A percentile compares a stretch with the other conserved stretches of the same genome.
These are phyloP conservation scores for Gymnoscopelus braueri DNA, from an alignment of 2,797 vertebrate genomes.

Conservation along the genomic window DNA sequence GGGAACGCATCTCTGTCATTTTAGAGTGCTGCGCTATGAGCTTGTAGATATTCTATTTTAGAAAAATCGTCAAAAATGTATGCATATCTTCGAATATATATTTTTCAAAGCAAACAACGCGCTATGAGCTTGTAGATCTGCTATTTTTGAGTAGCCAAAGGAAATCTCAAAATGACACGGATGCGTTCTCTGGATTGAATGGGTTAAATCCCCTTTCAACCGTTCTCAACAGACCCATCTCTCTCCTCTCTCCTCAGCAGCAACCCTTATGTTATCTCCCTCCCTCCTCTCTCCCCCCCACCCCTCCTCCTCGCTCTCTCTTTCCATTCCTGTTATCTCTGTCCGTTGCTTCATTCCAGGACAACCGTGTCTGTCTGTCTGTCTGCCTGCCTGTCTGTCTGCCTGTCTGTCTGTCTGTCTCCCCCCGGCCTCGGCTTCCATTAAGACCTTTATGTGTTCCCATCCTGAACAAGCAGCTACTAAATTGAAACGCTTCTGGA, in stretches of 20 bases:
- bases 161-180: too few species aligned
- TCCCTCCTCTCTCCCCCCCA: slow-evolving; percentile 64
- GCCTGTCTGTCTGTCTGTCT: slow-evolving; percentile 30
- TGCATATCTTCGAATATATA: too few species aligned
- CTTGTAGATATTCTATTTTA: too few species aligned
- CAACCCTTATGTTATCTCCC: slow-evolving; percentile 35
- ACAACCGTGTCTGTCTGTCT: slow-evolving; percentile 23
- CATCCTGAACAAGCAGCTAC: slow-evolving; percentile 77
- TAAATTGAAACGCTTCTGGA: slow-evolving; percentile 87
- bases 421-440: slow-evolving; percentile 54
- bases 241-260: slow-evolving; percentile 41
- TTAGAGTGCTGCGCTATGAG: too few species aligned
- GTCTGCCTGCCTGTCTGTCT: slow-evolving; percentile 38
- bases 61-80: too few species aligned
- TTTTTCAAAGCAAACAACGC: too few species aligned
- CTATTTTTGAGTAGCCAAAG: too few species aligned
- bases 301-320: neutral
- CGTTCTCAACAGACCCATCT: slow-evolving; percentile 40
- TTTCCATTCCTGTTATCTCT: slow-evolving; percentile 59
- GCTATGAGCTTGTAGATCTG: too few species aligned
- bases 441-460: slow-evolving; percentile 73
- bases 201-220: too few species aligned
- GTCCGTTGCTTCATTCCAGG: slow-evolving; percentile 54
- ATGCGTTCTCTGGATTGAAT: too few species aligned
- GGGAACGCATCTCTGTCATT: too few species aligned